Base-by-base conservation (phyloP, 2,113 vertebrate genomes). In the Vulpes vulpes region DNA sequence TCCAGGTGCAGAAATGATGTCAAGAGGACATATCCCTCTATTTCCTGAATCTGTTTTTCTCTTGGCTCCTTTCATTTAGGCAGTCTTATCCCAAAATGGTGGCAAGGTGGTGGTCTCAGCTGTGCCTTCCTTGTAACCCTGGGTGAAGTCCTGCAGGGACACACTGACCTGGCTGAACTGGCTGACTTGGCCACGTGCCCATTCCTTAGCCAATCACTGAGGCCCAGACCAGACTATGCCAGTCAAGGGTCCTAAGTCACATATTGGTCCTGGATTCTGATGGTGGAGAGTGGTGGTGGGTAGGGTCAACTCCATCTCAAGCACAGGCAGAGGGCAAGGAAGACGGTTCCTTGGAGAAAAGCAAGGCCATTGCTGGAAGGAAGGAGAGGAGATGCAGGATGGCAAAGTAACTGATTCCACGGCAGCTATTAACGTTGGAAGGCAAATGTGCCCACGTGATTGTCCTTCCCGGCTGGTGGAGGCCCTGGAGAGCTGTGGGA, bases 141-240 rank as follows among this genome's bases (percentile, higher is more conserved):
- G 43, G 76, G 71, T 23, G 8, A 78, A 73, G 30, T n/a, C 62
- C 51, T n/a, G 1, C 60, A n/a, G 16, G 30, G 55, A 53, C 73
- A 10, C 0, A 4, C 8, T 43, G 12, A 30, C 59, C 22, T 5
- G 0, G 8, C 8, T 53, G 12, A 30, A 59, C 22, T 43, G 22
- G 59, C 9, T 83, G 67, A 25, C 19, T 55, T 73, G 55, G 53
- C 69, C 53, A 1, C 0, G 0, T 11, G 43, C 35, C n/a, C 35
- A 2, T 73, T 84, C 25, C 30, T 49, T 25, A 69, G 43, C 51
- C 27, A n/a, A 64, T n/a, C 60, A 38, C 17, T 9, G 43, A 51
- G 82, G 49, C 20, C 35, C 91, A 35, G 2, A 64, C 15, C 11
- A 20, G 74, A 25, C 15, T 27, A 5, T 20, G 22, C 2, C 25